A percentile compares a stretch with the other conserved stretches of the same genome.
These are phyloP conservation scores for Euplagia quadripunctaria DNA, from an alignment of 2,888 invertebrate genomes.

Conservation along the genomic window DNA sequence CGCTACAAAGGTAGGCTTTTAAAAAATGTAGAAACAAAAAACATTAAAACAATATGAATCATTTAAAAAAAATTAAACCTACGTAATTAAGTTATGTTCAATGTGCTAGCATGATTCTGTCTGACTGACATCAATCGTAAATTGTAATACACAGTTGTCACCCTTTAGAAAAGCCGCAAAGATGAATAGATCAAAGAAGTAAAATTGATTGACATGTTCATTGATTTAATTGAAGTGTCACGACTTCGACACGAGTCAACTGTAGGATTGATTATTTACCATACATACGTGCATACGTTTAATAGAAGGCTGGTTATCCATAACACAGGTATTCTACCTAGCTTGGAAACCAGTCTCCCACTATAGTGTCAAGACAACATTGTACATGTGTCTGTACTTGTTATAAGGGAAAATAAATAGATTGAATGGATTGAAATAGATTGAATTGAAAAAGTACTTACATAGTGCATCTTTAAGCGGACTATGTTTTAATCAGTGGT, in stretches of 20 bases:
- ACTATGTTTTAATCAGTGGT: background rate
- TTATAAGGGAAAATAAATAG: too few species aligned
- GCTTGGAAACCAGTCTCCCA: too few species aligned
- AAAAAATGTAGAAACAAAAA: too few species aligned
- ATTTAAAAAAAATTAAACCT: too few species aligned
- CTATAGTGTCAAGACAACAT: too few species aligned
- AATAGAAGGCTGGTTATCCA: background rate
- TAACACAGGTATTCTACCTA: too few species aligned
- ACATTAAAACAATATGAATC: too few species aligned
- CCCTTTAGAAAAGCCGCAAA: conserved; percentile 27
- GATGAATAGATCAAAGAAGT: conserved; percentile 57
- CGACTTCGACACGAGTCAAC: conserved; percentile 70
- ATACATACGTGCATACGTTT: background rate
- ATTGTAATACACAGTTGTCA: conserved; percentile 19
- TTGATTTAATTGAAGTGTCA: conserved; percentile 78
- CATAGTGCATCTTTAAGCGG: background rate
- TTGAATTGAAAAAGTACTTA: too few species aligned
- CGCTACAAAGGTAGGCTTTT: too few species aligned
- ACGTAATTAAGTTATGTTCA: background rate
- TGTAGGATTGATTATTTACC: conserved; percentile 59
- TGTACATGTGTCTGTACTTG: too few species aligned
- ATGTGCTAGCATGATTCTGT: conserved; percentile 1
- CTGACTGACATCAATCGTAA: conserved; percentile 15
- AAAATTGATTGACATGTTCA: conserved; percentile 78
- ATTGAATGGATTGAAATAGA: too few species aligned